Percentiles rank a stretch among this genome's conserved stretches.
Evolutionary conservation across 2,888 invertebrate species (phyloP).

Genomic region (Philonicus albiceps): DNA sequence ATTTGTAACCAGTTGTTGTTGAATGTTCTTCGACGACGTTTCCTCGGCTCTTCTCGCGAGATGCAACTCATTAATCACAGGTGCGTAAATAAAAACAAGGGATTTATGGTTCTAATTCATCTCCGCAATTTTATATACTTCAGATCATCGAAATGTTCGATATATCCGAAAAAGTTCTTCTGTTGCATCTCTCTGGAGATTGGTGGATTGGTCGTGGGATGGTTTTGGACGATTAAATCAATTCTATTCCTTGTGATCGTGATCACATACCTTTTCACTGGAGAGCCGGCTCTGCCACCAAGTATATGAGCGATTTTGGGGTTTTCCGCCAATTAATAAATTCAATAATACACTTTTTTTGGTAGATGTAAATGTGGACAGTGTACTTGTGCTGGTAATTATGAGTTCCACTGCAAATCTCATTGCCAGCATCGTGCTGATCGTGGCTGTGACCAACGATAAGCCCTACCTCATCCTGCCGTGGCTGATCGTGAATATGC

Average conservation of each 20-base stretch:
- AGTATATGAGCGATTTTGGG: not conserved
- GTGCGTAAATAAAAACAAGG: not conserved
- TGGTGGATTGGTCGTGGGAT: not conserved
- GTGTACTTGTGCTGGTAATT: not conserved
- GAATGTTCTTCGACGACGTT: not conserved
- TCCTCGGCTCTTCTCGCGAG: not conserved
- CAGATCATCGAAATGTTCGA: not conserved
- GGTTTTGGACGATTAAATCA: not conserved
- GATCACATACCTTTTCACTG: not conserved
- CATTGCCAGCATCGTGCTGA: not conserved
- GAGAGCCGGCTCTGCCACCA: not conserved
- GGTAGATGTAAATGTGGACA: not conserved
- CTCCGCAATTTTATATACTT: not conserved
- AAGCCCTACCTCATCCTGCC: constrained; percentile 23
- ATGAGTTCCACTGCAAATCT: not conserved
- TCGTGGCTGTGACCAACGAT: not conserved
- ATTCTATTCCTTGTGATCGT: not conserved
- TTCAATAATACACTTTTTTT: not conserved
- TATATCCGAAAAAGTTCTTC: not conserved
- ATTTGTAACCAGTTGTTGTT: not conserved
- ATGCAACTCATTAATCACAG: not conserved
- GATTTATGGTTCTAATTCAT: not conserved
- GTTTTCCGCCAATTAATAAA: not conserved
- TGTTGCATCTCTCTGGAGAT: not conserved
- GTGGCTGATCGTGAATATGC: constrained; percentile 26